Conservation (phyloP, 1,140 invertebrate species). For the Drosophila paulistorum region DNA sequence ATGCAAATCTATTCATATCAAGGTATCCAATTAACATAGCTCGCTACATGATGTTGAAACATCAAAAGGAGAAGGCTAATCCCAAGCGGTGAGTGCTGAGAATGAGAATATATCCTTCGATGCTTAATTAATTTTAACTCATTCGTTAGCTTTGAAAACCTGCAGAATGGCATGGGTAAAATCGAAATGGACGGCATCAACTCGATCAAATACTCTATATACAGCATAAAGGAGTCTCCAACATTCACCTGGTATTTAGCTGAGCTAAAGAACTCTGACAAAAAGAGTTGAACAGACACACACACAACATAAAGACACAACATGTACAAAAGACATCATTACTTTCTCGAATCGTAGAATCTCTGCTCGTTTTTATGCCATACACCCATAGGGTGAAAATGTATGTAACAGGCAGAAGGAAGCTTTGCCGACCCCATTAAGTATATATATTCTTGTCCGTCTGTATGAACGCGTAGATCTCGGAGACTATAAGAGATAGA, state of each 20-base stretch:
- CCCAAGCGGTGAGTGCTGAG: slow-evolving; percentile 88
- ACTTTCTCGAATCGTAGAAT: slow-evolving; percentile 71
- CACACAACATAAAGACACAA: neutral
- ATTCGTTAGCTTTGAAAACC: slow-evolving; percentile 89
- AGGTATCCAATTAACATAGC: slow-evolving; percentile 94
- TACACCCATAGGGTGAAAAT: too few relatives aligned
- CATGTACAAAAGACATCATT: slow-evolving; percentile 77
- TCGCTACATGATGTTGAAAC: slow-evolving; percentile 94
- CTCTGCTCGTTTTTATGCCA: slow-evolving; percentile 31
- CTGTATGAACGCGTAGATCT: too few relatives aligned
- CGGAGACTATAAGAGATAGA: too few relatives aligned
- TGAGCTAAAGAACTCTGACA: slow-evolving; percentile 84
- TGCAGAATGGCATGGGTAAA: slow-evolving; percentile 91
- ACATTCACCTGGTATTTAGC: slow-evolving; percentile 91
- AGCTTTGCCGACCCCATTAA: too few relatives aligned
- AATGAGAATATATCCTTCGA: neutral
- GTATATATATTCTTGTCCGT: too few relatives aligned
- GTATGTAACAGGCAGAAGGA: too few relatives aligned
- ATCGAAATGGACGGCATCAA: slow-evolving; percentile 94
- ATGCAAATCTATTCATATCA: slow-evolving; percentile 91
- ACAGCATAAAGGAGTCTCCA: slow-evolving; percentile 87
- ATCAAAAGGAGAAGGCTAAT: slow-evolving; percentile 94
- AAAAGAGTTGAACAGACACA: slow-evolving; percentile 69
- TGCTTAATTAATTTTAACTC: neutral
- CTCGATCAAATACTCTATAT: slow-evolving; percentile 91